A percentile compares a stretch with the other conserved stretches of the same genome.
Evolutionary conservation across 2,797 vertebrate genomes (phyloP).

Genomic region (Ambastaia sidthimunki): DNA sequence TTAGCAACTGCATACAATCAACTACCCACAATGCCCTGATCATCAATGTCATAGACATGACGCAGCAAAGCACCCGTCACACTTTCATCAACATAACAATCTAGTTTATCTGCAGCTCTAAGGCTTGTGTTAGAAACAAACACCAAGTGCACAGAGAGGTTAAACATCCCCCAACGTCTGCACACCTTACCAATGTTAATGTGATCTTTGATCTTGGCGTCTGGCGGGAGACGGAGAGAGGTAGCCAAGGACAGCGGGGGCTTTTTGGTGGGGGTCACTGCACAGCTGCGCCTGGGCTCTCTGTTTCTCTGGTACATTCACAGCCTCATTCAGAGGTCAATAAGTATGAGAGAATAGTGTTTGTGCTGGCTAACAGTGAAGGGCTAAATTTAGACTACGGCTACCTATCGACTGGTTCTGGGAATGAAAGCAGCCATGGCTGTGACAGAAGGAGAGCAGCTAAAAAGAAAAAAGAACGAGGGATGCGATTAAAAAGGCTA

Average conservation of each 20-base stretch:
- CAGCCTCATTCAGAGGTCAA: constrained; percentile 52
- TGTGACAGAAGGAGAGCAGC: background rate
- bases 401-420: constrained; percentile 6
- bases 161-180: constrained; percentile 27
- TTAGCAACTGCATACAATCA: background rate
- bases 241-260: constrained; percentile 33
- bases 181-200: constrained; percentile 46
- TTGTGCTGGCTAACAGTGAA: constrained; percentile 45
- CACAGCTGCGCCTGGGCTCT: constrained; percentile 56
- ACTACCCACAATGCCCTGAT: too few species aligned
- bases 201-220: constrained; percentile 51
- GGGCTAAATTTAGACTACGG: constrained; percentile 43
- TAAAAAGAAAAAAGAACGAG: background rate
- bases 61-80: too few species aligned
- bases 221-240: constrained; percentile 47
- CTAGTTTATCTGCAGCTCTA: constrained; percentile 14
- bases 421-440: constrained; percentile 15
- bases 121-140: background rate
- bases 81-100: background rate
- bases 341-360: constrained; percentile 35
- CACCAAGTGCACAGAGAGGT: constrained; percentile 28
- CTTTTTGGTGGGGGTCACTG: background rate
- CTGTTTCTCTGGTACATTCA: constrained; percentile 16
- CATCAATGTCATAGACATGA: background rate
- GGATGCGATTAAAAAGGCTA: constrained; percentile 6